Evolutionary conservation across 1,140 invertebrate genomes (phyloP).

Genomic region (Aricia agestis): DNA sequence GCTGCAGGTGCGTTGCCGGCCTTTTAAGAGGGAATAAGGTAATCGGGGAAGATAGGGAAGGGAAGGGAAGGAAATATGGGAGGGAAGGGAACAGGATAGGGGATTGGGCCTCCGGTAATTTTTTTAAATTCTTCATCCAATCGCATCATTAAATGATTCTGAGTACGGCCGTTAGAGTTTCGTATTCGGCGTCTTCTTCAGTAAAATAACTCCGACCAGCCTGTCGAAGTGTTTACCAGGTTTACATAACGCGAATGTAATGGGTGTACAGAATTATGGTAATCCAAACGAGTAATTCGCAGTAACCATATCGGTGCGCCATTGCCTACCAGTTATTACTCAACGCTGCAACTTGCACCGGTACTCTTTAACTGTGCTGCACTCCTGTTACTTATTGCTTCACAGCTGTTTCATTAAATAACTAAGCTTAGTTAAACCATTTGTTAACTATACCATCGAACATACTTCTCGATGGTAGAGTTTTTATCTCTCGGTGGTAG

Average conservation of each 20-base stretch:
- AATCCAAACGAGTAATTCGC: slow-evolving; percentile 33
- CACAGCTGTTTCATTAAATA: slow-evolving; percentile 22
- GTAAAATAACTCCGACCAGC: too few species aligned
- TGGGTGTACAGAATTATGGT: slow-evolving; percentile 27
- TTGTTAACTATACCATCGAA: neutral
- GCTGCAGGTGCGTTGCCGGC: too few species aligned
- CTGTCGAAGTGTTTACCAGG: neutral
- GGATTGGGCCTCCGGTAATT: too few species aligned
- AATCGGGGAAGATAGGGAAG: too few species aligned
- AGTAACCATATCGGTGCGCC: slow-evolving; percentile 41
- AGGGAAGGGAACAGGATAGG: too few species aligned
- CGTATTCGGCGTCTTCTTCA: neutral
- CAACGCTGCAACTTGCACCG: slow-evolving; percentile 40
- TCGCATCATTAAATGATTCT: too few species aligned
- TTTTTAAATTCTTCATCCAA: too few species aligned
- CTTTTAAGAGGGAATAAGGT: too few species aligned
- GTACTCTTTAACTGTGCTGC: slow-evolving; percentile 38
- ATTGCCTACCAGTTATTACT: slow-evolving; percentile 49
- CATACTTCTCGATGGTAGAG: too few species aligned
- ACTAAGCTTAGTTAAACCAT: neutral
- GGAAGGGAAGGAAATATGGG: too few species aligned
- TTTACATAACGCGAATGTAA: slow-evolving; percentile 20
- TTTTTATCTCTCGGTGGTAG: too few species aligned
- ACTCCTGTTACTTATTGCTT: slow-evolving; percentile 43
- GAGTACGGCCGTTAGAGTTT: too few species aligned